Evolutionary conservation across 2,797 vertebrate genomes (phyloP).

Genomic region (Chloroceryle inda): DNA sequence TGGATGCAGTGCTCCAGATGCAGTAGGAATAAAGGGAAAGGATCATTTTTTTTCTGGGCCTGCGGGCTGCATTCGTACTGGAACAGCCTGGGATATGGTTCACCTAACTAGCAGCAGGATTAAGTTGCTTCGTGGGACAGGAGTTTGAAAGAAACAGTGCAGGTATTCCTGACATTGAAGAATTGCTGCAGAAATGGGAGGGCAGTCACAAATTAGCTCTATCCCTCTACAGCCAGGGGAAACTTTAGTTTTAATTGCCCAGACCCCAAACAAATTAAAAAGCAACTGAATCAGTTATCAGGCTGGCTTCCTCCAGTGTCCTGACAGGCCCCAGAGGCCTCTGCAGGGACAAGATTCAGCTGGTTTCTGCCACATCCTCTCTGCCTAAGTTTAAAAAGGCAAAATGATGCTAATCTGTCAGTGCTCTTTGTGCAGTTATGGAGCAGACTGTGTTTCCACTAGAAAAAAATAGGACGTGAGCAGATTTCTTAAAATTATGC

Average conservation of each 20-base stretch:
- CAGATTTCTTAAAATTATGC: not conserved
- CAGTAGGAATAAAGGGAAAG: not conserved
- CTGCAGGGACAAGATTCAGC: not conserved
- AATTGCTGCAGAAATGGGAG: conserved; percentile 36
- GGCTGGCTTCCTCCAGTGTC: conserved; percentile 56
- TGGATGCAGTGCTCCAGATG: not conserved
- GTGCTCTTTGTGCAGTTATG: not conserved
- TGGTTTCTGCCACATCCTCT: not conserved
- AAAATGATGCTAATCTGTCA: not conserved
- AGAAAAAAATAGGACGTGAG: not conserved
- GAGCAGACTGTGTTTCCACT: not conserved
- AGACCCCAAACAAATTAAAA: conserved; percentile 63
- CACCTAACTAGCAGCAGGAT: not conserved
- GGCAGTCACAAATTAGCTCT: conserved; percentile 37
- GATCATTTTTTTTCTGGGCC: not conserved
- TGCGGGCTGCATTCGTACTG: not conserved
- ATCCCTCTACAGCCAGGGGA: conserved; percentile 28
- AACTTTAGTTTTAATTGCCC: conserved; percentile 67
- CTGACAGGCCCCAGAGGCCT: conserved; percentile 81
- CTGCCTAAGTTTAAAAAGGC: not conserved
- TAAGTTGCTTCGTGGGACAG: not conserved
- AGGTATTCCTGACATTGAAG: conserved; percentile 49
- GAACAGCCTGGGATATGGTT: not conserved
- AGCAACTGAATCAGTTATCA: conserved; percentile 51
- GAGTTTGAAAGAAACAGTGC: conserved; percentile 59